phyloP scores from a whole-genome alignment of 2,113 vertebrate genomes.

The Ranitomeya imitator region DNA sequence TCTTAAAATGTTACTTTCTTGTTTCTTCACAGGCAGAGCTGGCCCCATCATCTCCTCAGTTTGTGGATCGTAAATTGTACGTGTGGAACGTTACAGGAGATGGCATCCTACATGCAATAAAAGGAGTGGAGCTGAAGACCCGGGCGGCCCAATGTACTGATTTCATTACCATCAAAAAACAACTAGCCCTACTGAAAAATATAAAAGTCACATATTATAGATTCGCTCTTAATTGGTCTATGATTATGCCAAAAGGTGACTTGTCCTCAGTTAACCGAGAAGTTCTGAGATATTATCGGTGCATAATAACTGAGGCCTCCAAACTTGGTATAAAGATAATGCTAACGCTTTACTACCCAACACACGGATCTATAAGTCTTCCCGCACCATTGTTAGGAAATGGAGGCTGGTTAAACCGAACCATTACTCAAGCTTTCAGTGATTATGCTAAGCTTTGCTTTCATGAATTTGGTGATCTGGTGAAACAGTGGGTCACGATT shows the following conservation, averaged over 20 bases:
- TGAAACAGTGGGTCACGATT: slow-evolving; percentile 91
- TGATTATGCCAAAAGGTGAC: slow-evolving; percentile 84
- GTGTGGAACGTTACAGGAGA: slow-evolving; percentile 91
- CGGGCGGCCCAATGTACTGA: slow-evolving; percentile 86
- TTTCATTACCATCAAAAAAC: slow-evolving; percentile 83
- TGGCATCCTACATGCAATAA: slow-evolving; percentile 75
- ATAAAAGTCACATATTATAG: slow-evolving; percentile 85
- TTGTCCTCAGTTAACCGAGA: slow-evolving; percentile 75
- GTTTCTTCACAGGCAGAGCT: slow-evolving; percentile 78
- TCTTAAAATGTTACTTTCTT: slow-evolving; percentile 27
- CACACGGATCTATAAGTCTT: slow-evolving; percentile 76
- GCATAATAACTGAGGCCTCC: slow-evolving; percentile 80
- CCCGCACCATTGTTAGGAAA: slow-evolving; percentile 72
- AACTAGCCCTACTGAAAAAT: slow-evolving; percentile 77
- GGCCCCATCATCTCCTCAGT: slow-evolving; percentile 86
- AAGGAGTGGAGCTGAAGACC: slow-evolving; percentile 80
- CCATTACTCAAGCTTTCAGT: slow-evolving; percentile 79
- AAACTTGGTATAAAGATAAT: slow-evolving; percentile 75
- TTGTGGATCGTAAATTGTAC: slow-evolving; percentile 85
- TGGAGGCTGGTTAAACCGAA: slow-evolving; percentile 86
- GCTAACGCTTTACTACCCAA: slow-evolving; percentile 88
- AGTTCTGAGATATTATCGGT: slow-evolving; percentile 86
- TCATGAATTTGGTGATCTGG: slow-evolving; percentile 81
- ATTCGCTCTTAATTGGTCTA: slow-evolving; percentile 92
- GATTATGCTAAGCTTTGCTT: slow-evolving; percentile 86